phyloP scores from a whole-genome alignment of 92 coral and sea anemone genomes.

The Epizoanthus illoricatus region DNA sequence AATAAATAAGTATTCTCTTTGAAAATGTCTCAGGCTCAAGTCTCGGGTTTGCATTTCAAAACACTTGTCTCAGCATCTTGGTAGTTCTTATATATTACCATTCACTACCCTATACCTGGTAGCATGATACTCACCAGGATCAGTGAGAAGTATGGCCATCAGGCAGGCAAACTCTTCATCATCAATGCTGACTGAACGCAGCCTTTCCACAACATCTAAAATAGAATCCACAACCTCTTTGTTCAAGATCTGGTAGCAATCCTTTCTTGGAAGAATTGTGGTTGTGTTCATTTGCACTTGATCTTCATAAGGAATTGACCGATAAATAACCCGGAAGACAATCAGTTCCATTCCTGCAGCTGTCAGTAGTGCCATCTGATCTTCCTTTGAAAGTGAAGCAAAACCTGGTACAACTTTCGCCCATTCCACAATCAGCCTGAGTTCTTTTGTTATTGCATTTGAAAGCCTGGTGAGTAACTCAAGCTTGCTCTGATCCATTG shows the following conservation, averaged over 20 bases:
- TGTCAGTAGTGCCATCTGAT: conserved; percentile 80
- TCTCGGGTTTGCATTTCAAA: too few species aligned
- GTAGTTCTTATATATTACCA: neutral
- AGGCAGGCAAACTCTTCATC: conserved; percentile 95
- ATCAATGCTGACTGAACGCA: conserved; percentile 77
- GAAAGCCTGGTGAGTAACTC: conserved; percentile 76
- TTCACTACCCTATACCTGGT: too few species aligned
- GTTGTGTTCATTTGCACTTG: conserved; percentile 81
- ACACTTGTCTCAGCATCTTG: neutral
- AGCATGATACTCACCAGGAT: conserved; percentile 70
- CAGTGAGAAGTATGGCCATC: conserved; percentile 86
- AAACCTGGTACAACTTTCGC: conserved; percentile 94
- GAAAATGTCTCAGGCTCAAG: too few species aligned
- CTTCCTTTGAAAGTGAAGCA: conserved; percentile 62
- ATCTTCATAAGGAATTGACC: conserved; percentile 84
- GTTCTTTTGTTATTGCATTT: conserved; percentile 86
- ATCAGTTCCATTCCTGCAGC: conserved; percentile 95
- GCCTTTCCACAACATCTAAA: conserved; percentile 83
- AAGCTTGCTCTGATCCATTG: conserved; percentile 59
- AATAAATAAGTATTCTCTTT: too few species aligned
- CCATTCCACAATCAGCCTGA: conserved; percentile 93
- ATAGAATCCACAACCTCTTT: conserved; percentile 90
- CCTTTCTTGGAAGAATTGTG: conserved; percentile 65
- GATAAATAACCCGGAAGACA: conserved; percentile 83
- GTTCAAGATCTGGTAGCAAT: conserved; percentile 73